A percentile compares a stretch with the other conserved stretches of the same genome.
Conservation (phyloP, 2,113 vertebrate genomes). For the Alosa alosa region DNA sequence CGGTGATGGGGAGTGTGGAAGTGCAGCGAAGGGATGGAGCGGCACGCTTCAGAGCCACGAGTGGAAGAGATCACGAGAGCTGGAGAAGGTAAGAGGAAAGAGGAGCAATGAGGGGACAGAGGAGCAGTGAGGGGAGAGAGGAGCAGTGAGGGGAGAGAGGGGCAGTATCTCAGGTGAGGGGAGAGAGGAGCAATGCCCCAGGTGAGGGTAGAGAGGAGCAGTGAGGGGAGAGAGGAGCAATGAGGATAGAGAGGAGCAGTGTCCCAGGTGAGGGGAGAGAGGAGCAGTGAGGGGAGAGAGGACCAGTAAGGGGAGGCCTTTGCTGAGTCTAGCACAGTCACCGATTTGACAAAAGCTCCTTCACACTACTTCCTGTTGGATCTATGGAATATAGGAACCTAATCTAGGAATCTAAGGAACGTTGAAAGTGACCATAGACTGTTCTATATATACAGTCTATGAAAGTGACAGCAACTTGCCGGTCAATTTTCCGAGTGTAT, state of each 20-base stretch:
- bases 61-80: constrained; percentile 34
- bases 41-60: background rate
- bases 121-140: background rate
- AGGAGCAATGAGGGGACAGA: background rate
- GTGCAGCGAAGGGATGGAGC: constrained; percentile 28
- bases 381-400: background rate
- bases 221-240: no score
- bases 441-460: background rate
- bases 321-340: no score
- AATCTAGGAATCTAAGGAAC: background rate
- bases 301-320: no score
- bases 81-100: constrained; percentile 21
- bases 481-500: background rate
- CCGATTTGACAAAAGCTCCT: no score
- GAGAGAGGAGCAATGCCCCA: background rate
- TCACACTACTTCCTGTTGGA: background rate
- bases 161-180: no score
- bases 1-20: background rate
- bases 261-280: background rate
- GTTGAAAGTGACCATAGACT: background rate
- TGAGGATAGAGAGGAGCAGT: no score
- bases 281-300: background rate
- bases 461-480: background rate
- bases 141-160: no score
- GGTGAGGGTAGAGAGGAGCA: no score